Base-by-base conservation (phyloP, 1,140 invertebrate species). In the Spodoptera litura region DNA sequence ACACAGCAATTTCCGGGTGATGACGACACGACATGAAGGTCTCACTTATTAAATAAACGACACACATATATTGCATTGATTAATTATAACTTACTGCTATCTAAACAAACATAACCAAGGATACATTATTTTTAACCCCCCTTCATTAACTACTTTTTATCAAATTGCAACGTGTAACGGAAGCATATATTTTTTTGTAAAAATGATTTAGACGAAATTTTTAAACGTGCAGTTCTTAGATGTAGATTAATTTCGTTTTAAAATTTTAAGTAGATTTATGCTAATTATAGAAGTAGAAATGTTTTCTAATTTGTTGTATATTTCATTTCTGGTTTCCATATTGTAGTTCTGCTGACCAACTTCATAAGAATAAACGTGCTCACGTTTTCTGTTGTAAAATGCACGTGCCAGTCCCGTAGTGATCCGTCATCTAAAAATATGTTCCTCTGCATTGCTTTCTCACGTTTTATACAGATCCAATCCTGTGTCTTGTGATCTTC, bases 1-100 rank as follows among this genome's bases (percentile, higher is more conserved):
- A 90, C 81, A 89, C 79, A 84, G 79, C 79, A 56, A 84, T 86
- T 94, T 93, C 92, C 92, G 91, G 87, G 90, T 91, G 85, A 92
- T 91, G 92, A 90, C 89, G 90, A 83, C 78, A 75, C 58, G 58
- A 81, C 62, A 81, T 83, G 88, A 94, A 93, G 92, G 92, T 87
- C 92, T 83, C 73, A 79, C 86, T 82, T 87, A 88, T 88, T 83
- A 82, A 82, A 83, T 72, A 74, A 71, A 79, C 78, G 71, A 81
- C 80, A 82, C 78, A 85, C 35, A 64, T 75, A 62, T 62, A 83
- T 85, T 85, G 86, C 83, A 82, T 64, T 75, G 62, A 71, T 72
- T 80, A 73, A 52, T 64, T 64, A 64, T 64, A 56, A 77, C 52
- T 35, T 58, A 72, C 44, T 35, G 55, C 62, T 61, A 73, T 78